phyloP scores from a whole-genome alignment of 2,113 vertebrate genomes.

The Cyprinus carpio region DNA sequence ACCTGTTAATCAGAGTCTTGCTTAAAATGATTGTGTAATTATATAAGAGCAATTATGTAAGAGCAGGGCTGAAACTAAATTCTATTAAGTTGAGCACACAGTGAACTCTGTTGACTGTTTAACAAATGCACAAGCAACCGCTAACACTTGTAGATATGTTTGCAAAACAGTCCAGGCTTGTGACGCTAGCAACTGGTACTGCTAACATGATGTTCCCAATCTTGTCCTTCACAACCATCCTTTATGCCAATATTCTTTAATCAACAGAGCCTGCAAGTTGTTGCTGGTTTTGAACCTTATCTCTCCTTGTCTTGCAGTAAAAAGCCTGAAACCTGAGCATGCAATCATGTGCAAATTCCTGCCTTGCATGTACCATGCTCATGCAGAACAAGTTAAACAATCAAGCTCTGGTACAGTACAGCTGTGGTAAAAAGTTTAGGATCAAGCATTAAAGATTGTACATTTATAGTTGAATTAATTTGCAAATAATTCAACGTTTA shows the following conservation, averaged over 20 bases:
- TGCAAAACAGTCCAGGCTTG: slow-evolving; percentile 9
- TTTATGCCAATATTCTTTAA: neutral
- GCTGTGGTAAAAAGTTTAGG: neutral
- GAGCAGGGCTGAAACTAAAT: slow-evolving; percentile 15
- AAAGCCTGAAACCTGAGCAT: slow-evolving; percentile 42
- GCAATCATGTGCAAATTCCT: slow-evolving; percentile 43
- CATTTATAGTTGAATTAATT: neutral
- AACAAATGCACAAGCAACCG: slow-evolving; percentile 7
- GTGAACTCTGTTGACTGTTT: slow-evolving; percentile 22
- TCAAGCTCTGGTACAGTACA: neutral
- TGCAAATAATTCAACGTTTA: neutral
- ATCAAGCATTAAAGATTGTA: neutral
- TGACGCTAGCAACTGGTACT: neutral
- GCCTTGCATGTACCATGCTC: slow-evolving; percentile 2
- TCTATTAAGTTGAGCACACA: neutral
- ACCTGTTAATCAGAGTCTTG: slow-evolving; percentile 4
- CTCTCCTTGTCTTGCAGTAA: slow-evolving; percentile 25
- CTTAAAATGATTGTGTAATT: slow-evolving; percentile 10
- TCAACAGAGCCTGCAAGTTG: slow-evolving; percentile 3
- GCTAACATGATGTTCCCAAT: neutral
- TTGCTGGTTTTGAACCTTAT: slow-evolving; percentile 37
- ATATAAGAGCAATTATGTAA: slow-evolving; percentile 18
- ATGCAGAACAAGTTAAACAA: slow-evolving; percentile 47
- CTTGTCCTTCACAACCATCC: neutral
- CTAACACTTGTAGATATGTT: neutral